phyloP scores from a whole-genome alignment of 2,888 invertebrate genomes.

The Macaria liturata region DNA sequence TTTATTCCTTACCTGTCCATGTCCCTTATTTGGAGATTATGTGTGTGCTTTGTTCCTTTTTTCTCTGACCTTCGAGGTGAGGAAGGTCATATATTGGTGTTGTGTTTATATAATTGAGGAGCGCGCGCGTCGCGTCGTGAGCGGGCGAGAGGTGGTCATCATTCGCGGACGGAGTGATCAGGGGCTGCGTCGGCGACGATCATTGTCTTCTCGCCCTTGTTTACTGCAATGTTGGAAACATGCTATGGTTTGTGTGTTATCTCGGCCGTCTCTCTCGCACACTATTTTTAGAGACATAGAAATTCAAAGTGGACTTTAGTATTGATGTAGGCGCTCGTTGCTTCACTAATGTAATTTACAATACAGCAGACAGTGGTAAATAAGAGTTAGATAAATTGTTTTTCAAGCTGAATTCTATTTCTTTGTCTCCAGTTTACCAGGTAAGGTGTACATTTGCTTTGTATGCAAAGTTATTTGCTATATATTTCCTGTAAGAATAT shows the following conservation, averaged over 20 bases:
- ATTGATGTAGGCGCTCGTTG: conserved; percentile 40
- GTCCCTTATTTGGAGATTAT: conserved; percentile 26
- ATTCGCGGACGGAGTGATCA: conserved; percentile 47
- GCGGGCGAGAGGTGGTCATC: conserved; percentile 41
- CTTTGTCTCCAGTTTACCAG: not conserved
- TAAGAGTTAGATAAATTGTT: conserved; percentile 18
- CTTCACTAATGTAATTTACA: conserved; percentile 32
- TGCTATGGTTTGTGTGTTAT: conserved; percentile 41
- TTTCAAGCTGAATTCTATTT: conserved; percentile 5
- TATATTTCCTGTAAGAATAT: too few species aligned
- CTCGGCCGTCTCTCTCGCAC: conserved; percentile 43
- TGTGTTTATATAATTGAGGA: conserved; percentile 68
- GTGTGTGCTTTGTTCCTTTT: conserved; percentile 36
- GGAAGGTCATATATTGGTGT: conserved; percentile 64
- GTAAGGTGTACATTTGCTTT: conserved; percentile 1
- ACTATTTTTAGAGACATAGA: conserved; percentile 57
- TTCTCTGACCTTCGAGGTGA: conserved; percentile 61
- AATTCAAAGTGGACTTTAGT: conserved; percentile 49
- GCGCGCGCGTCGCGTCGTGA: conserved; percentile 15
- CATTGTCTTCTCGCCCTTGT: conserved; percentile 54
- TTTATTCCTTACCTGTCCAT: conserved; percentile 34
- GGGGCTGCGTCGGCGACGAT: conserved; percentile 37
- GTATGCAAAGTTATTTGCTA: not conserved
- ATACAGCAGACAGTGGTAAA: conserved; percentile 20
- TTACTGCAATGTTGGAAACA: conserved; percentile 37